These are phyloP conservation scores for Luidia sarsii DNA, from an alignment of 53 echinoderm and acorn worm species.

Conservation along the genomic window DNA sequence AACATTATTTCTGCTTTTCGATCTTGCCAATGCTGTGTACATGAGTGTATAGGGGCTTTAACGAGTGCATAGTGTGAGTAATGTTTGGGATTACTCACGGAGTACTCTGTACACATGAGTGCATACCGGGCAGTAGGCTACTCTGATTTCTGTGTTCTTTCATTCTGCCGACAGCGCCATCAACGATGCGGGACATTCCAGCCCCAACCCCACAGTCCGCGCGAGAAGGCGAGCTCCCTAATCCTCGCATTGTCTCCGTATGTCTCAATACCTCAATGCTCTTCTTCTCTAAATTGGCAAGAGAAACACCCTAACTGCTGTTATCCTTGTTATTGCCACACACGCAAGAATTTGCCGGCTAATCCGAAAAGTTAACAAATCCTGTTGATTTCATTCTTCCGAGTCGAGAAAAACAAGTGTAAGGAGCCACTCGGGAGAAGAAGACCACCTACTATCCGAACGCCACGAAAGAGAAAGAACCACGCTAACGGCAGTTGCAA, in stretches of 20 bases:
- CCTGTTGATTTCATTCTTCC: constrained; percentile 34
- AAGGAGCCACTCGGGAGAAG: constrained; percentile 7
- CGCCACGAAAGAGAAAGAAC: background rate
- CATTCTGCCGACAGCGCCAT: constrained; percentile 13
- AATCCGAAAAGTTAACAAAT: constrained; percentile 54
- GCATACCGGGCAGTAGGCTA: too few relatives aligned
- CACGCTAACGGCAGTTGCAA: background rate
- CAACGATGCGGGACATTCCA: background rate
- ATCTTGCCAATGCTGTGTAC: too few relatives aligned
- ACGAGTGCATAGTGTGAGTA: too few relatives aligned
- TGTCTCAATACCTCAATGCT: constrained; percentile 11
- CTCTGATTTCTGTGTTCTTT: too few relatives aligned
- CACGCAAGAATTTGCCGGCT: constrained; percentile 26
- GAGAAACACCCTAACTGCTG: constrained; percentile 40
- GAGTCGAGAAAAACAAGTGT: constrained; percentile 48
- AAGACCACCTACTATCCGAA: constrained; percentile 21
- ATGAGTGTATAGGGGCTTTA: too few relatives aligned
- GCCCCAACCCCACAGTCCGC: too few relatives aligned
- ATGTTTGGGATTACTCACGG: too few relatives aligned
- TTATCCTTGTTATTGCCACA: constrained; percentile 30
- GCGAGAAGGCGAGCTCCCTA: background rate
- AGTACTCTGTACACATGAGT: too few relatives aligned
- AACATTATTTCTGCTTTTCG: too few relatives aligned
- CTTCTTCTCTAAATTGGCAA: constrained; percentile 42
- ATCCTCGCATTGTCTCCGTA: background rate